Evolutionary conservation across 2,113 vertebrate genomes (phyloP).

Genomic region (Collichthys lucidus): DNA sequence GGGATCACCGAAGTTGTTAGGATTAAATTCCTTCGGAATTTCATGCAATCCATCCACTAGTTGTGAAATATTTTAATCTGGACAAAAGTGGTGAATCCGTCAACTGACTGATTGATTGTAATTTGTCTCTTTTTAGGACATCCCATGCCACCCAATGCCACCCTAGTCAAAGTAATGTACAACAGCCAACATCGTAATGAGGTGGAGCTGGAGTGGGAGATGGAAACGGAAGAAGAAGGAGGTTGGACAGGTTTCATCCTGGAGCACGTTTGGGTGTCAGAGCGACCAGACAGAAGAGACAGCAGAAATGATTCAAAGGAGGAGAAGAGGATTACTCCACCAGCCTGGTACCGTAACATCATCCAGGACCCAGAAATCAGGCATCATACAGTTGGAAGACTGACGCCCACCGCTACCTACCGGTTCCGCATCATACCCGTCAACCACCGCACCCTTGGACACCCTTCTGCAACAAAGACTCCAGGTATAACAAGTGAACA

Average conservation of each 20-base stretch:
- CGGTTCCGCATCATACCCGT: conserved; percentile 89
- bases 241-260: conserved; percentile 88
- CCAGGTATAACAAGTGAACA: conserved; percentile 86
- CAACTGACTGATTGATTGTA: background rate
- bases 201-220: conserved; percentile 89
- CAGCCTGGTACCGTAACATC: conserved; percentile 84
- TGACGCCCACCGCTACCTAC: conserved; percentile 86
- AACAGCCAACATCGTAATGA: conserved; percentile 85
- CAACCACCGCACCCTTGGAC: conserved; percentile 89
- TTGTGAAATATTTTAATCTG: background rate
- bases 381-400: conserved; percentile 79
- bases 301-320: conserved; percentile 30
- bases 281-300: conserved; percentile 30
- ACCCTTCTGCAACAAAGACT: conserved; percentile 89
- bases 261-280: conserved; percentile 81
- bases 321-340: background rate
- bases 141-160: conserved; percentile 90
- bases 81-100: background rate
- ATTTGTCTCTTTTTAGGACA: conserved; percentile 78
- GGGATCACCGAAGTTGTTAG: background rate
- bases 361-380: conserved; percentile 84
- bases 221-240: conserved; percentile 67
- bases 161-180: conserved; percentile 85
- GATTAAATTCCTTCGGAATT: background rate
- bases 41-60: background rate